These are phyloP conservation scores for Sisor rabdophorus DNA, from an alignment of 2,113 vertebrate genomes.

Conservation along the genomic window DNA sequence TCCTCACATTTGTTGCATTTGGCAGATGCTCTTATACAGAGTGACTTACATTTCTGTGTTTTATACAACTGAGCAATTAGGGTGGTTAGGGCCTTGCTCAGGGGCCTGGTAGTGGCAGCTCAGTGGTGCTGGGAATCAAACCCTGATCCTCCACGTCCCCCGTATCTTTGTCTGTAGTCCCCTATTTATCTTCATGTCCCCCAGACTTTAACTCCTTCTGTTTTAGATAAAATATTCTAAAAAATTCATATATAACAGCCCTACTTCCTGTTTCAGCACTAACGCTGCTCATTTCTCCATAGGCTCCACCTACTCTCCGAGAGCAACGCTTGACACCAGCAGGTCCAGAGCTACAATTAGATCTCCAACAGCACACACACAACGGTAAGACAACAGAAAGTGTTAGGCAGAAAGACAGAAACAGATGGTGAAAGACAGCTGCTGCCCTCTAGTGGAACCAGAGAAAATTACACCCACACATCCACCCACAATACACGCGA, in stretches of 20 bases:
- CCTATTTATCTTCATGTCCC: too few species aligned
- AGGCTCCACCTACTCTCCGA: conserved; percentile 12
- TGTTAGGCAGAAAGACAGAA: not conserved
- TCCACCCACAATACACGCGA: conserved; percentile 12
- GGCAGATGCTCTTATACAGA: too few species aligned
- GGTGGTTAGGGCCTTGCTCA: too few species aligned
- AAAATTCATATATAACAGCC: not conserved
- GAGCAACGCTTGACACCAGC: conserved; percentile 18
- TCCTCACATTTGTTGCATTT: too few species aligned
- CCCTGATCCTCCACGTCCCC: too few species aligned
- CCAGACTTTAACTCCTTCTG: not conserved
- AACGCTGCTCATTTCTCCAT: not conserved
- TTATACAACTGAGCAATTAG: too few species aligned
- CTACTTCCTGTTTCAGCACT: conserved; percentile 6
- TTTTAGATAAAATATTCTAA: not conserved
- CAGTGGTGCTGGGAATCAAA: too few species aligned
- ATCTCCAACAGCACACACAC: not conserved
- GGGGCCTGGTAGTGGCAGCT: too few species aligned
- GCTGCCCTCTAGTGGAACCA: conserved; percentile 4
- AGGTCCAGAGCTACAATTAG: conserved; percentile 26
- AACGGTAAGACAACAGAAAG: not conserved
- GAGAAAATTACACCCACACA: not conserved
- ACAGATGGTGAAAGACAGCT: not conserved
- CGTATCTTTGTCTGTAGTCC: too few species aligned
- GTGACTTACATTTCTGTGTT: too few species aligned